Conservation (phyloP, 2,113 vertebrate genomes). For the Gallinago jamesoni region DNA sequence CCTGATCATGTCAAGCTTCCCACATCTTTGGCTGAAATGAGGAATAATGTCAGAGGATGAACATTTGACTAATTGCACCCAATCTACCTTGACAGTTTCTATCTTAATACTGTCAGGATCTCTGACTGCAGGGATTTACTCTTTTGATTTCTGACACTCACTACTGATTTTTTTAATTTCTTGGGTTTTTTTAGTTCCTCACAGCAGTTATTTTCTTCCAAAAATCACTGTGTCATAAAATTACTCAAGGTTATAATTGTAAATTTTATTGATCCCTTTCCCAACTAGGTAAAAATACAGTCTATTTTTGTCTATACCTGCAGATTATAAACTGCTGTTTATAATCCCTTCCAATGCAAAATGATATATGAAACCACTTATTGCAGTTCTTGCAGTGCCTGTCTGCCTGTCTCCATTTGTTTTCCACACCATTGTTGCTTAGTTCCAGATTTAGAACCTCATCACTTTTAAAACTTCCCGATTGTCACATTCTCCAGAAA, state of each 20-base stretch:
- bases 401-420: neutral
- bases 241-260: neutral
- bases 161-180: neutral
- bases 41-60: neutral
- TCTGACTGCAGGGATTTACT: neutral
- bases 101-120: neutral
- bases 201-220: neutral
- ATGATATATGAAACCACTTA: neutral
- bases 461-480: neutral
- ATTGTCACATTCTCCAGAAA: neutral
- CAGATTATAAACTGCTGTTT: neutral
- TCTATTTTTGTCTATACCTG: neutral
- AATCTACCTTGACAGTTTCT: neutral
- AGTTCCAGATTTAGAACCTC: neutral
- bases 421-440: neutral
- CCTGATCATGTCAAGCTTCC: neutral
- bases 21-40: neutral
- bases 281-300: neutral
- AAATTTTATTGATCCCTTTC: neutral
- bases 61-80: neutral
- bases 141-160: neutral
- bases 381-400: neutral
- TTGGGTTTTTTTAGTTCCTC: neutral
- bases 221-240: neutral
- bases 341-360: neutral